A percentile compares a stretch with the other conserved stretches of the same genome.
Conservation (phyloP, 2,113 vertebrate species). For the Pontoporia blainvillei region DNA sequence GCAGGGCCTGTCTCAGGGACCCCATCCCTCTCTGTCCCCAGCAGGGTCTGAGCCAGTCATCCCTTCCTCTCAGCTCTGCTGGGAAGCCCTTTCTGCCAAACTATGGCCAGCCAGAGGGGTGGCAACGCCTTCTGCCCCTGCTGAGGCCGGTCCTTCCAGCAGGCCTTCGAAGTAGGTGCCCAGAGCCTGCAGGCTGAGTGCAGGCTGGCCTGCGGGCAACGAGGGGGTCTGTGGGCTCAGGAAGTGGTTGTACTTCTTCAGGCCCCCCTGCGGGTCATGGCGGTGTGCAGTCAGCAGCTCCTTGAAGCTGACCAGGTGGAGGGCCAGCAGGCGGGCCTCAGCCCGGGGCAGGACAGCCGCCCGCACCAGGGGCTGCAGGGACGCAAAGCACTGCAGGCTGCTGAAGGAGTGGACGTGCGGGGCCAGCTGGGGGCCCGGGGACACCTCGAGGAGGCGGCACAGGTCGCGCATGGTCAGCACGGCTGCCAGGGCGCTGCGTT, state of each 20-base stretch:
- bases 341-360: constrained; percentile 36
- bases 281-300: constrained; percentile 46
- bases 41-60: background rate
- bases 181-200: background rate
- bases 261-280: background rate
- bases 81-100: background rate
- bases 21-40: background rate
- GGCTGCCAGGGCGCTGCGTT: background rate
- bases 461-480: constrained; percentile 69
- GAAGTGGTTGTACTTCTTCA: constrained; percentile 38
- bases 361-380: constrained; percentile 59
- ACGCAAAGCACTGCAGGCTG: constrained; percentile 66
- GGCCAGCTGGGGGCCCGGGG: fast-evolving
- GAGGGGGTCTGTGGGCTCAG: background rate
- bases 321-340: constrained; percentile 61
- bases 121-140: background rate
- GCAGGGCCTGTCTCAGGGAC: background rate
- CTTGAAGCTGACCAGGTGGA: constrained; percentile 43
- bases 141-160: background rate
- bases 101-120: background rate
- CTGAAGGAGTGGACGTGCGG: constrained; percentile 47
- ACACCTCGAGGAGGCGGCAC: constrained; percentile 60
- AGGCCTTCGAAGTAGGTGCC: constrained; percentile 36
- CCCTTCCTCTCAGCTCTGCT: background rate
- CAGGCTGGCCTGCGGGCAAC: fast-evolving